A percentile compares a stretch with the other conserved stretches of the same genome.
phyloP scores from a whole-genome alignment of 30 jellyfish, hydroid and myxozoan genomes.

The Nemopilema nomurai region DNA sequence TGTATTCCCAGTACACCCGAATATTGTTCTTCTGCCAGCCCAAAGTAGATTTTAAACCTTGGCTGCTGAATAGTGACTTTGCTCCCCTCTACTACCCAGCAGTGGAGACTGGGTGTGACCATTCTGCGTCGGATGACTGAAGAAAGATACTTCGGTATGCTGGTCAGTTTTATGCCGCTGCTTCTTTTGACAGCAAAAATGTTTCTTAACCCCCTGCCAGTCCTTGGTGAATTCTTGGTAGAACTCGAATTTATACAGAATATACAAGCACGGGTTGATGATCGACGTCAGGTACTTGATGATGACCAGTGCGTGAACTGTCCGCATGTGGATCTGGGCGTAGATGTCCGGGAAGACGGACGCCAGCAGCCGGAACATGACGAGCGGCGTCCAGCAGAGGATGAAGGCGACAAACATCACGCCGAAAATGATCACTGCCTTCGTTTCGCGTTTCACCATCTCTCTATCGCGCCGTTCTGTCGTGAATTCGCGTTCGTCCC shows the following conservation, averaged over 20 bases:
- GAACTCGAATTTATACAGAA: slow-evolving; percentile 57
- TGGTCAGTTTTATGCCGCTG: background rate
- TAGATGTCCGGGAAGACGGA: slow-evolving; percentile 28
- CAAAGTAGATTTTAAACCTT: background rate
- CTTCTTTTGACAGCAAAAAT: slow-evolving; percentile 12
- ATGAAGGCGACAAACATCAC: slow-evolving; percentile 61
- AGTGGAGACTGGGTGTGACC: background rate
- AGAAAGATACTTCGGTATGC: slow-evolving; percentile 40
- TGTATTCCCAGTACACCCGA: too few species aligned
- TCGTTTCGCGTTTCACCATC: slow-evolving; percentile 50
- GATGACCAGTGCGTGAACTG: slow-evolving; percentile 39
- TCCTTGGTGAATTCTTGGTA: slow-evolving; percentile 52
- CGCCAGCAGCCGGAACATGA: slow-evolving; percentile 49
- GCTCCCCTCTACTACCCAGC: background rate
- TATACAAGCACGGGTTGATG: slow-evolving; percentile 53
- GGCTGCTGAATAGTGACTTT: background rate
- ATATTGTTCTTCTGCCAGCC: too few species aligned
- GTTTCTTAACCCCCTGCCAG: slow-evolving; percentile 10
- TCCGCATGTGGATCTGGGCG: slow-evolving; percentile 9
- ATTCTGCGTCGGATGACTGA: background rate
- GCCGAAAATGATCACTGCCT: slow-evolving; percentile 57
- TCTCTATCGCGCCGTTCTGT: slow-evolving; percentile 34
- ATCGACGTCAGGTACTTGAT: slow-evolving; percentile 59
- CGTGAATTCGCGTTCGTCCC: slow-evolving; percentile 60
- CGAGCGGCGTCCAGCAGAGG: slow-evolving; percentile 76